Evolutionary conservation across 2,113 vertebrate species (phyloP).

Genomic region (Nothocercus nigrocapillus): DNA sequence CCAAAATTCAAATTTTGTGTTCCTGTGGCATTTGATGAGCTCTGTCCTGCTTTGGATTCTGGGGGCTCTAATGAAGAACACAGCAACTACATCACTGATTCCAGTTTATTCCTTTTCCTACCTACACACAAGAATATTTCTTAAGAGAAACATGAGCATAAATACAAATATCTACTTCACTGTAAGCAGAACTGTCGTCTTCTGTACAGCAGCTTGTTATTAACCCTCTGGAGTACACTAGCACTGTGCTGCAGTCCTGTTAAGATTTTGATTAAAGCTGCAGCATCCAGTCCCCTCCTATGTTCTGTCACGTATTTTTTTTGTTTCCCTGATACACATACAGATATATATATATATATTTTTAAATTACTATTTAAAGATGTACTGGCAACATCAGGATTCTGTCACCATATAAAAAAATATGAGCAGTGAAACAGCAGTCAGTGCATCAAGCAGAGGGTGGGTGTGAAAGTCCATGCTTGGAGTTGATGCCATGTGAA

Average conservation of each 20-base stretch:
- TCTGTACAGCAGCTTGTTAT: not conserved
- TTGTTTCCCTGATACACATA: not conserved
- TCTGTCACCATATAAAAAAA: no score
- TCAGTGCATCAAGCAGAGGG: not conserved
- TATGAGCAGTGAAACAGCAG: not conserved
- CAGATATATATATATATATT: no score
- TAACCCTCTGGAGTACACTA: not conserved
- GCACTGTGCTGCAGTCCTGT: not conserved
- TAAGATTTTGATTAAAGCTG: constrained; percentile 4
- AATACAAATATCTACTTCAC: not conserved
- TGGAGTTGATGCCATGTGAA: not conserved
- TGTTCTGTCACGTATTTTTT: not conserved
- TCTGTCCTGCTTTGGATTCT: not conserved
- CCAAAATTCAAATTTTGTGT: not conserved
- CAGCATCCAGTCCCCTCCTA: not conserved
- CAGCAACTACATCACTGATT: not conserved
- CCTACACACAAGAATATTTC: not conserved
- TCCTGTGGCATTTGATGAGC: not conserved
- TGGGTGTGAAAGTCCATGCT: not conserved
- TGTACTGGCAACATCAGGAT: not conserved
- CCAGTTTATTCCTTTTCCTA: not conserved
- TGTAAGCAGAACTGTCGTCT: not conserved
- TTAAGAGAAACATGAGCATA: not conserved
- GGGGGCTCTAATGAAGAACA: not conserved
- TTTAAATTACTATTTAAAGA: not conserved